Evolutionary conservation across 2,797 vertebrate species (phyloP).

Genomic region (Rhodeus uyekii): DNA sequence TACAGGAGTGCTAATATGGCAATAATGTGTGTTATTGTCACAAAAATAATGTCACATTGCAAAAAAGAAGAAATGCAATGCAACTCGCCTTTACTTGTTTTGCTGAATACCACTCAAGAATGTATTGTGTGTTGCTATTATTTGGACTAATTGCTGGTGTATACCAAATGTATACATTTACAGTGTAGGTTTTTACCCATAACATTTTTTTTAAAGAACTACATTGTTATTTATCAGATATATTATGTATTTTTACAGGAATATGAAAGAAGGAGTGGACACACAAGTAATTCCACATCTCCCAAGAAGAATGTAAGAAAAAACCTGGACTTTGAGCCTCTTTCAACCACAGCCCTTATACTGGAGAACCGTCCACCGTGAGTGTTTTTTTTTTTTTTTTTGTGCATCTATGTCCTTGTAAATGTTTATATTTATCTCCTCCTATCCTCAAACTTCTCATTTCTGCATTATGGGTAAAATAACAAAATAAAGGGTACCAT

Average conservation of each 20-base stretch:
- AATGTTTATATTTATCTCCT: background rate
- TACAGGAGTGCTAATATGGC: background rate
- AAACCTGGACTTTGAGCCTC: constrained; percentile 92
- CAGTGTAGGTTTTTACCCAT: no score
- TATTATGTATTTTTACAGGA: constrained; percentile 74
- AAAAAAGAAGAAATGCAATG: no score
- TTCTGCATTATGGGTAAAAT: background rate
- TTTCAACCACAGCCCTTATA: constrained; percentile 94
- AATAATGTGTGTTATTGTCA: background rate
- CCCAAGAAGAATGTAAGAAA: constrained; percentile 92
- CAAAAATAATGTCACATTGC: background rate
- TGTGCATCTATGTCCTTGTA: background rate
- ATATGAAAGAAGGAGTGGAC: constrained; percentile 92
- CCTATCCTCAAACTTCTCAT: background rate
- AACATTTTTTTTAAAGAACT: no score
- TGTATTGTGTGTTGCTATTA: no score
- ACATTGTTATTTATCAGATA: no score
- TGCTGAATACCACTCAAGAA: no score
- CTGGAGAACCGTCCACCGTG: constrained; percentile 94
- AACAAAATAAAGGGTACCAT: background rate
- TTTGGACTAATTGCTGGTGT: no score
- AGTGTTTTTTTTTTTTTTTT: constrained; percentile 40
- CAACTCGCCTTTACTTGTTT: no score
- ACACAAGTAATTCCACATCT: constrained; percentile 82
- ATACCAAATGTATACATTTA: no score